Base-by-base conservation (phyloP, 64 coral and sea anemone genomes). In the Dendronephthya gigantea region DNA sequence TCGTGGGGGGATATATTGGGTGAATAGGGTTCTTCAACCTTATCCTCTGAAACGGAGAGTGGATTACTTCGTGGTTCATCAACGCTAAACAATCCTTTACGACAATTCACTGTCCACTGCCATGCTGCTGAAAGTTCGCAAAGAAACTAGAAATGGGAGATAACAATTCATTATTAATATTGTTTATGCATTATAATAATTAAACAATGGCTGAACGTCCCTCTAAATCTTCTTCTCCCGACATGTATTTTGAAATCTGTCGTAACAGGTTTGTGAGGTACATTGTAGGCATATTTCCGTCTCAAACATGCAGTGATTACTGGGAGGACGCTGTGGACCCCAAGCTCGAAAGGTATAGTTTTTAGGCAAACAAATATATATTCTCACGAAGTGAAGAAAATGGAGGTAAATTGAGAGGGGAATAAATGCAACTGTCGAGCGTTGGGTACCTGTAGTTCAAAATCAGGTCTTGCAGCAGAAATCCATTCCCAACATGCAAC, bases 401-500 rank as follows among this genome's bases (percentile, higher is more conserved):
- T 45, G 11, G 41, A 45, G 41, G 17, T 62, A 19, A 62, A 62
- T 23, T 2, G 25, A 62, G 17, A 50, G 15, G 9, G 27, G 22
- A 27, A 40, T 37, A 23, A 33, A 7, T 50, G 17, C 7, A 79
- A 15, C 25, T 33, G 9, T 31, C 37, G n/a, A n/a, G n/a, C 7
- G 17, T 33, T 6, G 30, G n/a, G 15, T 74, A 97, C 94, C 40
- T 93, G 92, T 17, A 98, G 72, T 85, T 98, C 95, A 12, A 98
- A 43, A 82, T 98, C 95, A 33, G 91, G 89, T 79, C 95, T 90
- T 3, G 95, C 95, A 29, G 91, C 92, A 38, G 93, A 88, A 31
- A 98, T 93, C 95, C 95, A 98, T 65, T 98, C 84, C 95, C 95
- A 98, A 56, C 95, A 98, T 0, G 87, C 69, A n/a, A 98, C 95